phyloP scores from a whole-genome alignment of 2,888 invertebrate genomes.

The Eupithecia subfuscata region DNA sequence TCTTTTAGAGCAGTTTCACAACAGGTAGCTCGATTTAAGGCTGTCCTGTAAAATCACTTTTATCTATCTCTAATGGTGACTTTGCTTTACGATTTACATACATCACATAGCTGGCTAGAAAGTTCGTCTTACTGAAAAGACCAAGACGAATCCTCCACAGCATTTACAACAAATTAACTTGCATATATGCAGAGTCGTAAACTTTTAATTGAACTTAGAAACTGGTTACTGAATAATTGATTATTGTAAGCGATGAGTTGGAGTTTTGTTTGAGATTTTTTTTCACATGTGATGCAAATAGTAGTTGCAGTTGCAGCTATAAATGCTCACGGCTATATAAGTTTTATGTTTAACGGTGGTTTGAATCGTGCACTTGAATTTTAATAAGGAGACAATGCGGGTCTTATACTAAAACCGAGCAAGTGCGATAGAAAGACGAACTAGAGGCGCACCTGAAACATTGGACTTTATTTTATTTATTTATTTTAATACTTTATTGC shows the following conservation, averaged over 20 bases:
- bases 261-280: neutral
- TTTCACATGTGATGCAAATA: neutral
- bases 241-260: slow-evolving; percentile 30
- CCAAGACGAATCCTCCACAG: slow-evolving; percentile 17
- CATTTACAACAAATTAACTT: slow-evolving; percentile 39
- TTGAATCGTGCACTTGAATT: neutral
- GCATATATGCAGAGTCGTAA: slow-evolving; percentile 39
- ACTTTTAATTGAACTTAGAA: slow-evolving; percentile 45
- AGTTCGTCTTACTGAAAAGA: neutral
- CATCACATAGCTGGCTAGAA: neutral
- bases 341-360: neutral
- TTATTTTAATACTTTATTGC: too few relatives aligned
- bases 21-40: neutral
- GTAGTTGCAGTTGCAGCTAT: neutral
- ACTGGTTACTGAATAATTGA: slow-evolving; percentile 42
- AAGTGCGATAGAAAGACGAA: neutral
- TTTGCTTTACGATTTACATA: neutral
- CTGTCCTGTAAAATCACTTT: neutral
- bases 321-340: neutral
- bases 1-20: neutral
- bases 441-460: too few relatives aligned
- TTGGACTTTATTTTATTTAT: too few relatives aligned
- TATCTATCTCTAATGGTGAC: neutral
- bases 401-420: neutral
- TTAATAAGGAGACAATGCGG: neutral